Evolutionary conservation across 2,888 invertebrate genomes (phyloP).

Genomic region (Scaeva pyrastri): DNA sequence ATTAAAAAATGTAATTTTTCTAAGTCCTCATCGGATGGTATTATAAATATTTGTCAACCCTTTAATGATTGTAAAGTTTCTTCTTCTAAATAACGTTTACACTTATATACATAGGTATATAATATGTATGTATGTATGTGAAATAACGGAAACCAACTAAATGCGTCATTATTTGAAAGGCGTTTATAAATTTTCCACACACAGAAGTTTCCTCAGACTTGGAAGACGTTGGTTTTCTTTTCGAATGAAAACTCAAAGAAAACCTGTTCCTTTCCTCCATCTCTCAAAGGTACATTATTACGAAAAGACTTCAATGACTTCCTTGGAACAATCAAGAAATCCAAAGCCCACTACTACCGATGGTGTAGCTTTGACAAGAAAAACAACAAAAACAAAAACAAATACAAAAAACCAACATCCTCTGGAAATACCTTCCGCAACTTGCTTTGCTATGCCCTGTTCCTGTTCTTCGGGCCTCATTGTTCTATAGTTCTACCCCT

Average conservation of each 20-base stretch:
- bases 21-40: neutral
- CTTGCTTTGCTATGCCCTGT: neutral
- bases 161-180: slow-evolving; percentile 9
- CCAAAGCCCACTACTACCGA: neutral
- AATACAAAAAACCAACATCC: too few relatives aligned
- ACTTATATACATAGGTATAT: neutral
- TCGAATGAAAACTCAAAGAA: slow-evolving; percentile 20
- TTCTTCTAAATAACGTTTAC: neutral
- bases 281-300: slow-evolving; percentile 28
- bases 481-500: slow-evolving; percentile 40
- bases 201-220: slow-evolving; percentile 13
- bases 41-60: slow-evolving; percentile 17
- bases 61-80: neutral
- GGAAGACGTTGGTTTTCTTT: slow-evolving; percentile 3
- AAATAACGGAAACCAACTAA: slow-evolving; percentile 14
- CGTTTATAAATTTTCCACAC: neutral
- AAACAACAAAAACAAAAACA: neutral
- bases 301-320: slow-evolving; percentile 33
- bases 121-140: neutral
- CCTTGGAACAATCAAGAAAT: slow-evolving; percentile 42
- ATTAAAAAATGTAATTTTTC: neutral
- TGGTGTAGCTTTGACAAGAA: neutral
- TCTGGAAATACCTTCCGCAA: slow-evolving; percentile 25
- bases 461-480: neutral
- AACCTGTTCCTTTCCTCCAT: neutral